phyloP scores from a whole-genome alignment of 2,113 vertebrate genomes.

The Rhadina sibilatrix region DNA sequence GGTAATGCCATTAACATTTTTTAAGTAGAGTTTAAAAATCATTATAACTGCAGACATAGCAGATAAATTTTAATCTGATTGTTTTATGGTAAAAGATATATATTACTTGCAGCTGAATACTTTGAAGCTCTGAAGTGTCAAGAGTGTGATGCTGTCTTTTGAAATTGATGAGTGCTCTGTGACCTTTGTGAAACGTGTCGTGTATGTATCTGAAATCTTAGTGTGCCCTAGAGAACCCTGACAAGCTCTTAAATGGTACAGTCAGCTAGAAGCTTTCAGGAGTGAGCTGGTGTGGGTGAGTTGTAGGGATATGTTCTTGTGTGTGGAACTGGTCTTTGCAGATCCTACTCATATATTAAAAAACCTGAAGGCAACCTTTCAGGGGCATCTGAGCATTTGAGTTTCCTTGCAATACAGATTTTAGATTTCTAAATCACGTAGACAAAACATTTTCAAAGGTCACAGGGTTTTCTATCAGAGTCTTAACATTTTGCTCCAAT shows the following conservation, averaged over 20 bases:
- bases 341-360: neutral
- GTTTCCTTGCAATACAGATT: neutral
- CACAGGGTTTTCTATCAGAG: neutral
- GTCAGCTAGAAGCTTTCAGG: neutral
- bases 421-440: neutral
- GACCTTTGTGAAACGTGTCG: neutral
- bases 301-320: neutral
- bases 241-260: neutral
- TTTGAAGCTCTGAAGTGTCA: neutral
- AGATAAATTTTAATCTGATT: neutral
- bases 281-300: neutral
- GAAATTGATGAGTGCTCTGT: neutral
- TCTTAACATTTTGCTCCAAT: neutral
- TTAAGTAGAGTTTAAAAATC: slow-evolving; percentile 63
- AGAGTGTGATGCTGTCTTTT: neutral
- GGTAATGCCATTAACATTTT: slow-evolving; percentile 82
- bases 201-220: neutral
- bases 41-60: slow-evolving; percentile 32
- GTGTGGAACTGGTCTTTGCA: neutral
- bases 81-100: neutral
- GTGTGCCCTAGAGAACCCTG: neutral
- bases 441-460: neutral
- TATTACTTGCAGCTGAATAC: neutral
- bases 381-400: neutral
- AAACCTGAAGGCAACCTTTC: neutral